Evolutionary conservation across 2,797 vertebrate species (phyloP).

Genomic region (Malurus splendens): DNA sequence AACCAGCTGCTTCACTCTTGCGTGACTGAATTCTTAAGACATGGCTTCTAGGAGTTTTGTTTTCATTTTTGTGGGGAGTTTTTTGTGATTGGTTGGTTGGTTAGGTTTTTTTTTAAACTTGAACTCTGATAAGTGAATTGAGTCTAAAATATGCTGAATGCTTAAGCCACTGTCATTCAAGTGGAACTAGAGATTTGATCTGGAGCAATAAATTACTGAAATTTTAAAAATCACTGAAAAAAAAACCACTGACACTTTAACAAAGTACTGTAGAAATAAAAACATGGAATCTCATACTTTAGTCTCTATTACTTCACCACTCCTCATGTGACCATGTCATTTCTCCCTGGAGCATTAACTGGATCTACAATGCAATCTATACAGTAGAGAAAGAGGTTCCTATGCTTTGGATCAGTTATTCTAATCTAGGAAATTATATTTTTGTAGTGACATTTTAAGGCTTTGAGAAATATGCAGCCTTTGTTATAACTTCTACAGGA

Average conservation of each 20-base stretch:
- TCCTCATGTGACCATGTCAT: background rate
- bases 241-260: background rate
- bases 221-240: background rate
- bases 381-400: background rate
- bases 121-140: background rate
- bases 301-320: background rate
- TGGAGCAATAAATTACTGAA: background rate
- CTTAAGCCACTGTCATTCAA: background rate
- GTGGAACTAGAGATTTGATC: background rate
- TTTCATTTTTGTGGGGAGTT: fast-evolving
- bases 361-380: background rate
- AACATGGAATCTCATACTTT: background rate
- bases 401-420: background rate
- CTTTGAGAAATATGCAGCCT: background rate
- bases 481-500: slow-evolving; percentile 3
- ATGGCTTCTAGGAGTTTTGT: background rate
- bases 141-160: background rate
- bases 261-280: background rate
- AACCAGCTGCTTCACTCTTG: background rate
- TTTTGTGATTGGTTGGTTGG: background rate
- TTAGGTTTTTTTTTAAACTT: background rate
- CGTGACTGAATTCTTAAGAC: background rate
- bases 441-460: background rate
- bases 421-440: background rate
- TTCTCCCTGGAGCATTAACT: background rate